Evolutionary conservation across 2,888 invertebrate genomes (phyloP), one percentile per base, ranked within the genome.

Genomic region (Erannis defoliaria): DNA sequence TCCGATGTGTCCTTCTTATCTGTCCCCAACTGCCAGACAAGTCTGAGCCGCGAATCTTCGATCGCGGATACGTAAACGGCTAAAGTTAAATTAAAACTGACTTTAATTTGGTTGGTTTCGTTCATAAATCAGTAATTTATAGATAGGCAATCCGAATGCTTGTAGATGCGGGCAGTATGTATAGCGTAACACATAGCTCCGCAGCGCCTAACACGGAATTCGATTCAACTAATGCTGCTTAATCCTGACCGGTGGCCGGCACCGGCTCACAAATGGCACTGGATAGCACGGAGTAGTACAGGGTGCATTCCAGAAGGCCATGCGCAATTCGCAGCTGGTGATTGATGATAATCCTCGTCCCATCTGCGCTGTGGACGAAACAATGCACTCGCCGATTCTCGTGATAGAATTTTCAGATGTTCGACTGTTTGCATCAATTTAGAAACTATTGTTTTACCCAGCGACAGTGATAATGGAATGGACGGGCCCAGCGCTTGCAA

Each of bases 151-250:
- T 79, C 76, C 69, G 72, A 74, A 68, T 74, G 73, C 76, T 77
- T 74, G 76, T 78, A 77, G 73, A 70, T 72, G 59, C 42, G 48
- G 54, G 55, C 42, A 33, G 57, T 51, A 42, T 29, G 57, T 53
- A 37, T 29, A 72, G 75, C 74, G 83, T 84, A 86, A 89, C 85
- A 83, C 87, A 90, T 87, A 80, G 86, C 78, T 75, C 86, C 76
- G 88, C 88, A 90, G 85, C 83, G 90, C 89, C 90, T 89, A 90
- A 86, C 80, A 85, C 82, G 81, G 86, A 89, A 91, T 91, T 89
- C 90, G 89, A 92, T 92, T 90, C 89, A 86, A 86, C 85, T 93
- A 92, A 91, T 90, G 78, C 91, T 78, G 74, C 79, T 86, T 91
- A 92, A 91, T 91, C 91, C 92, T 81, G 82, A 75, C 83, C 82